A percentile compares a stretch with the other conserved stretches of the same genome.
Conservation (phyloP, 2,888 invertebrate genomes). For the Dryocosmus kuriphilus region DNA sequence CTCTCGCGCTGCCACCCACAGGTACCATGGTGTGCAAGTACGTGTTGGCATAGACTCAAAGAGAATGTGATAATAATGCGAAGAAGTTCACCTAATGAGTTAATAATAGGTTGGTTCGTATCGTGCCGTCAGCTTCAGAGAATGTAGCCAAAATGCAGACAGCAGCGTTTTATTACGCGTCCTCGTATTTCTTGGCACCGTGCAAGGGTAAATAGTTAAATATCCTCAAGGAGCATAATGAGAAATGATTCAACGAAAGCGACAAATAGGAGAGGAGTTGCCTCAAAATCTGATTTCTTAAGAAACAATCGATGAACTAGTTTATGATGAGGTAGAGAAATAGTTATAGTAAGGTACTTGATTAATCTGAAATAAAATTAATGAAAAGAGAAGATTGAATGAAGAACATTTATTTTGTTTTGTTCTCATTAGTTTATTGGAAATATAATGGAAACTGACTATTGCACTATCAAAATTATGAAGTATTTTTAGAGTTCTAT, state of each 20-base stretch:
- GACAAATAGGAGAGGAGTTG: not conserved
- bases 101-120: constrained; percentile 69
- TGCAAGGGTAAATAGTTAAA: constrained; percentile 13
- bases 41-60: constrained; percentile 68
- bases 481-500: too few relatives aligned
- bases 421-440: not conserved
- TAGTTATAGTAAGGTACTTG: not conserved
- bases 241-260: not conserved
- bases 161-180: constrained; percentile 31
- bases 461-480: too few relatives aligned
- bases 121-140: constrained; percentile 33
- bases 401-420: not conserved
- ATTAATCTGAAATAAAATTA: not conserved
- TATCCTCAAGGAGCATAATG: constrained; percentile 17
- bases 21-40: constrained; percentile 61
- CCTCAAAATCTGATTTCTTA: constrained; percentile 9
- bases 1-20: constrained; percentile 58
- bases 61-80: constrained; percentile 73
- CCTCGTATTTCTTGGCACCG: constrained; percentile 20
- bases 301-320: not conserved
- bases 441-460: too few relatives aligned
- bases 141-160: constrained; percentile 1
- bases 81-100: constrained; percentile 73
- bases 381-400: not conserved
- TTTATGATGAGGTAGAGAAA: not conserved